phyloP scores from a whole-genome alignment of 35 echinoderm and acorn worm genomes.

The Apostichopus japonicus region DNA sequence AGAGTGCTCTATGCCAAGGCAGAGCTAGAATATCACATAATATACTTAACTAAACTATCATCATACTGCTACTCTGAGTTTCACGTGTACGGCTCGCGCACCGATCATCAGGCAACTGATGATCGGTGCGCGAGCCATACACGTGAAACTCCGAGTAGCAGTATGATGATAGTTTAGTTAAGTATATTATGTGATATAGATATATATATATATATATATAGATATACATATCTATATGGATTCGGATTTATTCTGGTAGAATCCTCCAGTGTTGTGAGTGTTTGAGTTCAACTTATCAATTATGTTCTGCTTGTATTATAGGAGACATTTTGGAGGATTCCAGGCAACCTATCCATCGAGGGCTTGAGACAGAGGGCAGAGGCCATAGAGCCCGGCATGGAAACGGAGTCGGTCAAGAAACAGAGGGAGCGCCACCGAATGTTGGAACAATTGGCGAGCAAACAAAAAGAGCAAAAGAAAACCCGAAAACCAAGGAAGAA shows the following conservation, averaged over 20 bases:
- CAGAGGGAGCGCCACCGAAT: constrained; percentile 63
- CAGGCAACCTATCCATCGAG: constrained; percentile 60
- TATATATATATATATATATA: too few species aligned
- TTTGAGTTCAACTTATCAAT: not conserved
- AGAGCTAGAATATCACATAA: too few species aligned
- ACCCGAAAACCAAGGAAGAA: constrained; percentile 45
- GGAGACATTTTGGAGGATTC: constrained; percentile 96
- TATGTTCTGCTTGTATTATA: constrained; percentile 3
- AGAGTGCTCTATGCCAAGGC: too few species aligned
- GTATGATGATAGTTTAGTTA: too few species aligned
- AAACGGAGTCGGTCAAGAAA: constrained; percentile 42
- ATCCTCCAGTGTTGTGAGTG: not conserved
- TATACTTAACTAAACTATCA: too few species aligned
- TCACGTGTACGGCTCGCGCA: too few species aligned
- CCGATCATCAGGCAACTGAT: too few species aligned
- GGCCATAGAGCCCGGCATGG: constrained; percentile 80
- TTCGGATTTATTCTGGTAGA: not conserved
- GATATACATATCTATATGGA: too few species aligned
- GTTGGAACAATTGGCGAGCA: constrained; percentile 82
- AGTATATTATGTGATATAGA: too few species aligned
- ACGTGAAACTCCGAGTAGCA: too few species aligned
- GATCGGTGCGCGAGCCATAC: too few species aligned
- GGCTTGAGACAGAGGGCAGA: constrained; percentile 72
- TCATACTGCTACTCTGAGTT: too few species aligned
- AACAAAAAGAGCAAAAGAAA: constrained; percentile 69